A percentile compares a stretch with the other conserved stretches of the same genome.
Evolutionary conservation across 2,113 vertebrate genomes (phyloP).

Genomic region (Greenwoodochromis staneri): DNA sequence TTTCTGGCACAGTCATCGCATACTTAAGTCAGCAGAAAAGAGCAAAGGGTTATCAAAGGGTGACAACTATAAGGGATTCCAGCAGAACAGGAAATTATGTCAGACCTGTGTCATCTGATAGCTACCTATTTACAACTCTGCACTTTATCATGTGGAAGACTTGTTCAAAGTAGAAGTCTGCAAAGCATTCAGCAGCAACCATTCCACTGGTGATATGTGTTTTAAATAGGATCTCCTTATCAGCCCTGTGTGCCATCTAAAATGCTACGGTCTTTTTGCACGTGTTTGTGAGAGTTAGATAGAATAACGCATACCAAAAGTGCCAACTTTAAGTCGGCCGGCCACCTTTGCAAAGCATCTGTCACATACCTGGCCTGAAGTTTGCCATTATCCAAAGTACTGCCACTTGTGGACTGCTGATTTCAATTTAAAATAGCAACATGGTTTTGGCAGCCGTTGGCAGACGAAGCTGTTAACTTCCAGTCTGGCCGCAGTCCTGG

Average conservation of each 20-base stretch:
- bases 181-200: background rate
- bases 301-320: background rate
- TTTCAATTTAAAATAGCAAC: slow-evolving; percentile 52
- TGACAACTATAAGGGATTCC: background rate
- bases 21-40: slow-evolving; percentile 24
- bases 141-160: slow-evolving; percentile 6
- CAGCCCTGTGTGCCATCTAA: background rate
- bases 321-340: background rate
- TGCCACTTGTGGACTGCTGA: slow-evolving; percentile 1
- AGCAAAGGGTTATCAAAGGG: slow-evolving; percentile 4
- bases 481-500: slow-evolving; percentile 38
- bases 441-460: slow-evolving; percentile 41
- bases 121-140: background rate
- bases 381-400: slow-evolving; percentile 1
- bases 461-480: slow-evolving; percentile 34
- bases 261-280: background rate
- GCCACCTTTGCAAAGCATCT: slow-evolving; percentile 5
- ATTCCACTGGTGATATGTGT: background rate
- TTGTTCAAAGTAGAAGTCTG: background rate
- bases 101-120: slow-evolving; percentile 16
- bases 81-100: slow-evolving; percentile 35
- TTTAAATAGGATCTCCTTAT: background rate
- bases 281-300: background rate
- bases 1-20: background rate
- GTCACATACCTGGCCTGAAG: slow-evolving; percentile 18